phyloP scores from a whole-genome alignment of 1,140 invertebrate species.

The Pogonus chalceus region DNA sequence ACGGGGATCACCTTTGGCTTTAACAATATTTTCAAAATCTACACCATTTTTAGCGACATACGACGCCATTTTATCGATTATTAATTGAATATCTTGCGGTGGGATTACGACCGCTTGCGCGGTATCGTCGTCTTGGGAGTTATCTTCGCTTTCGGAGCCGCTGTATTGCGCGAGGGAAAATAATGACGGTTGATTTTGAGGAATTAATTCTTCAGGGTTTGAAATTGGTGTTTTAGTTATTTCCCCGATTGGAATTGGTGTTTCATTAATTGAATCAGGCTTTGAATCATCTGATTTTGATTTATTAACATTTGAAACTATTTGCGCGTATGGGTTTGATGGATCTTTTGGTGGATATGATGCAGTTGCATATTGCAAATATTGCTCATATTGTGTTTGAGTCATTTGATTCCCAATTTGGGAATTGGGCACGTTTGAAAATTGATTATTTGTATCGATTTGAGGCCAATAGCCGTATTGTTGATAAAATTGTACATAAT shows the following conservation, averaged over 20 bases:
- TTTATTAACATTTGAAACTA: slow-evolving; percentile 25
- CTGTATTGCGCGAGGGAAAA: slow-evolving; percentile 49
- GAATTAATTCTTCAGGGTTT: no score
- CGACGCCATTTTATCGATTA: slow-evolving; percentile 92
- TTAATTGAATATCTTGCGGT: slow-evolving; percentile 68
- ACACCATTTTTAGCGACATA: slow-evolving; percentile 91
- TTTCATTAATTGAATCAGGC: background rate
- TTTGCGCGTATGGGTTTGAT: slow-evolving; percentile 29
- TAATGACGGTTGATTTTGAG: slow-evolving; percentile 22
- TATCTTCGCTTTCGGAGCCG: slow-evolving; percentile 40
- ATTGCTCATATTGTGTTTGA: slow-evolving; percentile 27
- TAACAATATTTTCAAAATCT: slow-evolving; percentile 83
- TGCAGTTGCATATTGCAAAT: slow-evolving; percentile 5
- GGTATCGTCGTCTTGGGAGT: slow-evolving; percentile 27
- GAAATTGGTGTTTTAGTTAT: slow-evolving; percentile 13
- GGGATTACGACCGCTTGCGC: slow-evolving; percentile 42
- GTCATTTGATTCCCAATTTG: slow-evolving; percentile 22
- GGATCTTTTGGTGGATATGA: slow-evolving; percentile 7
- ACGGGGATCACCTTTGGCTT: slow-evolving; percentile 72
- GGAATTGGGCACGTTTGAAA: no score
- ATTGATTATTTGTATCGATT: slow-evolving; percentile 16
- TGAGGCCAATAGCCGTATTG: slow-evolving; percentile 28
- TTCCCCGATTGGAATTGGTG: background rate
- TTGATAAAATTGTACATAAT: slow-evolving; percentile 16
- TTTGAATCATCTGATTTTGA: background rate